Evolutionary conservation across 2,797 vertebrate genomes (phyloP), one percentile per base, ranked within the genome.

Genomic region (Sarcophilus harrisii): DNA sequence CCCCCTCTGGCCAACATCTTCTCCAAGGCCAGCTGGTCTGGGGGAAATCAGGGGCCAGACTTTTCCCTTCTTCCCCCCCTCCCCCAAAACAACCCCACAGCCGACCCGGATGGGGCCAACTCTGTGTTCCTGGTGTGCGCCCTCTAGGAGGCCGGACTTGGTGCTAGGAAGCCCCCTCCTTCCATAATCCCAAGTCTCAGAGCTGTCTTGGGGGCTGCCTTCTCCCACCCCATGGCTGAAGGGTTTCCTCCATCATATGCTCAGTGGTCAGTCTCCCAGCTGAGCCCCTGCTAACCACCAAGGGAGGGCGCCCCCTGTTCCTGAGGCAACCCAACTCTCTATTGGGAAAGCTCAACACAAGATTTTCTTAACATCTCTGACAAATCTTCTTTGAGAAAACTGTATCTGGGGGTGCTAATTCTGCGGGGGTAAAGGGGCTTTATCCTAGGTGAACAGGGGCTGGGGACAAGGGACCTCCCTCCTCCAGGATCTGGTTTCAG

Each of bases 191-290:
- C 14, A n/a, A 62, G 62, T 32, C 30, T 62, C 60, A 13, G 14
- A 62, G 60, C 12, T 32, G 12, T 12, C 13, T 30, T 5, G 4
- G 60, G 62, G 13, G 32, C 32, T 4, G 1, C 62, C 62, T 66
- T 14, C 3, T n/a, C n/a, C 4, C 14, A n/a, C 16, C 14, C 14
- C 0, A 1, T 18, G 16, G 5, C 32, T 66, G 32, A 13, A n/a
- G 62, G 32, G 14, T n/a, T n/a, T 66, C 62, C 14, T 66, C 5
- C 14, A 18, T 18, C 32, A 18, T 62, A 6, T 66, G 32, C 62
- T 32, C 32, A 1, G 30, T 16, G 32, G 62, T 66, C 32, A 66
- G 16, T 66, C 62, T 4, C 18, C n/a, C 66, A 38, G 9, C n/a
- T 21, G 73, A 21, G 32, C 16, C 73, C 73, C 32, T 66, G 14